Percentiles rank a stretch among this genome's conserved stretches.
phyloP scores from a whole-genome alignment of 2,797 vertebrate genomes.

The Sebastes minor region DNA sequence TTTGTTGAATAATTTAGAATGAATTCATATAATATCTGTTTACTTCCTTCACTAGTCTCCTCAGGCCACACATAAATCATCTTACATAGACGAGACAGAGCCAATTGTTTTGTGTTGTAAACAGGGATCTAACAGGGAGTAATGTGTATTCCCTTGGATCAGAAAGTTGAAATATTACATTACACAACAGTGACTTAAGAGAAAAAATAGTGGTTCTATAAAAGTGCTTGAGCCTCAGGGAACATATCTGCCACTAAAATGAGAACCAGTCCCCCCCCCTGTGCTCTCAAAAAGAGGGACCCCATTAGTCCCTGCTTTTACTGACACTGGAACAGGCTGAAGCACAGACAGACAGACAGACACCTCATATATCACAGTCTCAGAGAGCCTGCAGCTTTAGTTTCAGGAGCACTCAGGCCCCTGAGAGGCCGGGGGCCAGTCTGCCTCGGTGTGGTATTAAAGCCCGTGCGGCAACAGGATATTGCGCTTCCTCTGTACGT shows the following conservation, averaged over 20 bases:
- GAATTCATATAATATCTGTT: not conserved
- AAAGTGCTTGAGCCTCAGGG: constrained; percentile 26
- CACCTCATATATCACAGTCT: constrained; percentile 75
- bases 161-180: constrained; percentile 37
- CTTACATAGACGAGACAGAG: not conserved
- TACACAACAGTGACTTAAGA: constrained; percentile 32
- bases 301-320: constrained; percentile 59
- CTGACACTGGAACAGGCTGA: constrained; percentile 54
- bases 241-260: constrained; percentile 57
- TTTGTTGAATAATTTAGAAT: constrained; percentile 29
- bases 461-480: constrained; percentile 77
- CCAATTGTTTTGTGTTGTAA: constrained; percentile 6
- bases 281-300: constrained; percentile 10
- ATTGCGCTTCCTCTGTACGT: constrained; percentile 80
- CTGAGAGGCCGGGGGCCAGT: constrained; percentile 56
- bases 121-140: constrained; percentile 11
- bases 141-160: not conserved
- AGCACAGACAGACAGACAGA: constrained; percentile 55
- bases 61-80: constrained; percentile 19
- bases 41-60: not conserved
- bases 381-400: constrained; percentile 66
- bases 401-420: constrained; percentile 65
- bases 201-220: constrained; percentile 27
- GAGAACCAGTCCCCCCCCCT: constrained; percentile 63
- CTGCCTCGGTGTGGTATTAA: constrained; percentile 66